A percentile compares a stretch with the other conserved stretches of the same genome.
phyloP scores from a whole-genome alignment of 2,888 invertebrate species.

The Ectobius pallidus region DNA sequence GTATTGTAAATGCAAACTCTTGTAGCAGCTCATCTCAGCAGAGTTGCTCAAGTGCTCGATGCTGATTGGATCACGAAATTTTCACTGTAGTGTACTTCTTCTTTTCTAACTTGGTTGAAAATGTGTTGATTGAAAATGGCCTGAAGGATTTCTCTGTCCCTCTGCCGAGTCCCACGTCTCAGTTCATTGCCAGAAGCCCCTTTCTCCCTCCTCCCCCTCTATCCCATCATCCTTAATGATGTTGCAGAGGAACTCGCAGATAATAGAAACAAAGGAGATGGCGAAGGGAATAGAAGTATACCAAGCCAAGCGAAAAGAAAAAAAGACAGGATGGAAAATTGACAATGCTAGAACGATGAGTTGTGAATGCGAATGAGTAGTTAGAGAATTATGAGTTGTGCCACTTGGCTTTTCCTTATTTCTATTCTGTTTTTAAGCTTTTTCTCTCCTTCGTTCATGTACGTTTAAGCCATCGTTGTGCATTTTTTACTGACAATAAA shows the following conservation, averaged over 20 bases:
- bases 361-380: conserved; percentile 2
- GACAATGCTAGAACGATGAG: conserved; percentile 6
- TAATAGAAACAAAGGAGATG: conserved; percentile 24
- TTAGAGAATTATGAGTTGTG: conserved; percentile 1
- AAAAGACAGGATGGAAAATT: not conserved
- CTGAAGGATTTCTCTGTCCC: conserved; percentile 17
- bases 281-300: not conserved
- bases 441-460: no score
- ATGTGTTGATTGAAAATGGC: conserved; percentile 25
- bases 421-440: not conserved
- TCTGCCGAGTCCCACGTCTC: not conserved
- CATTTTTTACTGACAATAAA: no score
- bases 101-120: conserved; percentile 18
- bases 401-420: conserved; percentile 7
- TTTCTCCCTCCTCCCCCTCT: not conserved
- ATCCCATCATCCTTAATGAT: conserved; percentile 8
- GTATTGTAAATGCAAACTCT: no score
- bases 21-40: no score
- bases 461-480: no score
- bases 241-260: conserved; percentile 21
- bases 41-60: conserved; percentile 7
- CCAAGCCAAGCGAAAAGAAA: conserved; percentile 19
- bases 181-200: conserved; percentile 17
- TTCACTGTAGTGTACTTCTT: conserved; percentile 13
- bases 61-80: conserved; percentile 19